Evolutionary conservation across 2,113 vertebrate species (phyloP), one percentile per base, ranked within the genome.

Genomic region (Kryptolebias marmoratus): DNA sequence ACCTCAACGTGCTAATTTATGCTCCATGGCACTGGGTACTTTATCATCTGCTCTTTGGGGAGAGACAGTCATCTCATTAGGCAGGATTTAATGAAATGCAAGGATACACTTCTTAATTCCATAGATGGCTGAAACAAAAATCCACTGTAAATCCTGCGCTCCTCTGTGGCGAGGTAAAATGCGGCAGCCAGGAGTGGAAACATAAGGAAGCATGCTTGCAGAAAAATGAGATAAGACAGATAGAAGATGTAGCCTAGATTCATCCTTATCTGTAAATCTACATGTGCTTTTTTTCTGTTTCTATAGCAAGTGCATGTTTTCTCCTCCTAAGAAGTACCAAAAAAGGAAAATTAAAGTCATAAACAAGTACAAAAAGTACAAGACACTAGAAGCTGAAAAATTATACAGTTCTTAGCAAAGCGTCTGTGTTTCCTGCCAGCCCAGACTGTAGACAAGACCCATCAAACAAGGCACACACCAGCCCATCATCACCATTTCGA

Each of bases 21-120:
- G 96, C 96, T 95, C 96, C 94, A 94, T 95, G 95, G 95, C 95
- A 95, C 94, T 89, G 94, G 93, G 93, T 95, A 95, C 95, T 98
- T 96, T 93, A 97, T 98, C 97, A 98, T 96, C 92, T 91, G 94
- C 96, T 98, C 96, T 96, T 97, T 97, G 95, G 95, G 94, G 96
- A 97, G 95, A 96, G 95, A 95, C 96, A 96, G 95, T 96, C 95
- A 96, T 96, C 96, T 98, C 96, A 99, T 98, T 98, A 99, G 95
- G 95, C 92, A 90, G 95, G 95, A 95, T 95, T 96, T 98, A 98
- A 98, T 98, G 96, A 98, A 97, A 98, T 97, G 96, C 96, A 97
- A 95, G 95, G 95, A 96, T 96, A 96, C 96, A 96, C 95, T 96
- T 96, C 96, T 96, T 97, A 96, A 96, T 97, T 97, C 96, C 93